A percentile compares a stretch with the other conserved stretches of the same genome.
Conservation (phyloP, 1,140 invertebrate species). For the Hyposmocoma kahamanoa region DNA sequence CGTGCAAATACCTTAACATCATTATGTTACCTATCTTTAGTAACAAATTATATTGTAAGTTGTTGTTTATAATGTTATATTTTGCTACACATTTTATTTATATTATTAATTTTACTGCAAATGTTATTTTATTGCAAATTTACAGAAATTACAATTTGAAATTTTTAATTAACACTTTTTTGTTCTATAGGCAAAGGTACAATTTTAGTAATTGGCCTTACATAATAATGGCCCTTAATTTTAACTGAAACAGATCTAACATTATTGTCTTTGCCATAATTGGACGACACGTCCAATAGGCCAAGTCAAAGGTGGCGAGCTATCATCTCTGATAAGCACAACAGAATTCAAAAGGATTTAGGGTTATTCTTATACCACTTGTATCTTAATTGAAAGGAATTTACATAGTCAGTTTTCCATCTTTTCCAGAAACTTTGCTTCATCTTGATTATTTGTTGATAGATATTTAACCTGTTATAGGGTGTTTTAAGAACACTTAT, state of each 20-base stretch:
- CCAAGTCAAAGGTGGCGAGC: not conserved
- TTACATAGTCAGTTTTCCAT: not conserved
- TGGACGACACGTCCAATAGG: not conserved
- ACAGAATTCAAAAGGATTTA: not conserved
- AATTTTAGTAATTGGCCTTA: not conserved
- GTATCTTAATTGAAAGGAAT: not conserved
- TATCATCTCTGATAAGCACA: not conserved
- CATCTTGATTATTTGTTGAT: not conserved
- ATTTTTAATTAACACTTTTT: not conserved
- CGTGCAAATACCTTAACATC: too few species aligned
- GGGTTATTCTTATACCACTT: not conserved
- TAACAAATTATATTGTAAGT: too few species aligned
- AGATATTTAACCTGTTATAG: not conserved
- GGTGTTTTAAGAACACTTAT: too few species aligned
- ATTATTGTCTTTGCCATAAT: not conserved
- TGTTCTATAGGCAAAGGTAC: not conserved
- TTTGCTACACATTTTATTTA: not conserved
- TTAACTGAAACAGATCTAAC: not conserved
- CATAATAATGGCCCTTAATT: not conserved
- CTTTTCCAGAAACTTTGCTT: not conserved
- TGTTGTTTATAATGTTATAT: too few species aligned
- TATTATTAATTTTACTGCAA: too few species aligned
- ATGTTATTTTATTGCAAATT: too few species aligned
- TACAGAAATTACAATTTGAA: not conserved
- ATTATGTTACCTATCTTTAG: too few species aligned